phyloP scores from a whole-genome alignment of 2,888 invertebrate genomes.

The Nomada goodeniana region DNA sequence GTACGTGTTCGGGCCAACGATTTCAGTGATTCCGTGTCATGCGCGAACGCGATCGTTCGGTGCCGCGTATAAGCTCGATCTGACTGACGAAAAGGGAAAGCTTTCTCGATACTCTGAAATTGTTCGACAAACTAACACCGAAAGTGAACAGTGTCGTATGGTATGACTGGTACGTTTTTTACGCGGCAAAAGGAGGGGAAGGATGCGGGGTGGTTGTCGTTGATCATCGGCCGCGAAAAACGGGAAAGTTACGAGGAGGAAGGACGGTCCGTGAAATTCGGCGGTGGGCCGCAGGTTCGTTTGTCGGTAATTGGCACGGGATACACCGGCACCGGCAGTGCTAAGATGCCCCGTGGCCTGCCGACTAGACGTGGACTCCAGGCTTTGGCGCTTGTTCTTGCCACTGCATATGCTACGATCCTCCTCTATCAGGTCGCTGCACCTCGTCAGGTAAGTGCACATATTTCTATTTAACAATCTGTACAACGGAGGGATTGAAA shows the following conservation, averaged over 20 bases:
- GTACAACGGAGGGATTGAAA: too few species aligned
- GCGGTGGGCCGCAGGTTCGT: conserved; percentile 44
- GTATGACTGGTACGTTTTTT: conserved; percentile 73
- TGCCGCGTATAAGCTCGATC: not conserved
- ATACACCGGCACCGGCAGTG: conserved; percentile 66
- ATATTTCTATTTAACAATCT: not conserved
- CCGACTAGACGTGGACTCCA: conserved; percentile 83
- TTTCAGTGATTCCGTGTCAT: conserved; percentile 20
- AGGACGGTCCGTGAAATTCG: conserved; percentile 55
- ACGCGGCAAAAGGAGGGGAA: conserved; percentile 73
- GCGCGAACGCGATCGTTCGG: not conserved
- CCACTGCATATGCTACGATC: conserved; percentile 87
- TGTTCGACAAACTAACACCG: not conserved
- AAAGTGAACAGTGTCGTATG: conserved; percentile 43
- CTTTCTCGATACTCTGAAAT: not conserved
- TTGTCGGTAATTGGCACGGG: conserved; percentile 66
- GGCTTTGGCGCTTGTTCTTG: conserved; percentile 84
- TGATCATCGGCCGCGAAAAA: conserved; percentile 70
- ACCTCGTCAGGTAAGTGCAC: conserved; percentile 84
- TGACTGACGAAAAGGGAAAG: not conserved
- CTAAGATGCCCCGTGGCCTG: conserved; percentile 71
- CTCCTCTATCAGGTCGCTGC: conserved; percentile 87
- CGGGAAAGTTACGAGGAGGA: conserved; percentile 56
- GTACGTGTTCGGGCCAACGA: conserved; percentile 6
- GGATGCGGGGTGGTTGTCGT: conserved; percentile 75